Conservation (phyloP, 2,113 vertebrate genomes). For the Coturnix japonica region DNA sequence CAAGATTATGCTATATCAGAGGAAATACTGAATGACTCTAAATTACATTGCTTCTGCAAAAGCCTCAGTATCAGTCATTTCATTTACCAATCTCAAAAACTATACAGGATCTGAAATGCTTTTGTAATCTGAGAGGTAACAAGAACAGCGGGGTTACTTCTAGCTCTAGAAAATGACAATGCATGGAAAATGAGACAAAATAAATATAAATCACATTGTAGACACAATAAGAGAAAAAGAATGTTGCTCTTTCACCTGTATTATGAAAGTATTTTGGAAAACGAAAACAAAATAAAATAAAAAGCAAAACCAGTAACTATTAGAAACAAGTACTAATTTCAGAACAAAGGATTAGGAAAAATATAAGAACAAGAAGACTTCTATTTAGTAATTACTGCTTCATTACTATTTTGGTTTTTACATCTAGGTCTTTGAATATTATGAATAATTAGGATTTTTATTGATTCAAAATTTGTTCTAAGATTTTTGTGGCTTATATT, state of each 20-base stretch:
- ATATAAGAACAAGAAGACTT: neutral
- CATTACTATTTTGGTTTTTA: neutral
- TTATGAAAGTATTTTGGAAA: neutral
- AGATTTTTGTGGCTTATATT: conserved; percentile 25
- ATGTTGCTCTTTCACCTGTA: neutral
- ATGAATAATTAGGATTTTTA: neutral
- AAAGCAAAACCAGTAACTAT: neutral
- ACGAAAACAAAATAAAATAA: neutral
- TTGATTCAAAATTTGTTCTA: conserved; percentile 44
- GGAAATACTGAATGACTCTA: neutral
- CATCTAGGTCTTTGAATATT: conserved; percentile 8
- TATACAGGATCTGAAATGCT: neutral
- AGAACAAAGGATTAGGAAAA: neutral
- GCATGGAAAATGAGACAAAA: neutral
- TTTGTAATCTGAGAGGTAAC: neutral
- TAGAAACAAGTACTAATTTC: neutral
- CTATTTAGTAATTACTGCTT: neutral
- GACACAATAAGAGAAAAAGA: neutral
- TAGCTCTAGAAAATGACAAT: neutral
- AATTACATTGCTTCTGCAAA: neutral
- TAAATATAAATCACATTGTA: neutral
- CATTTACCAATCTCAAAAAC: neutral
- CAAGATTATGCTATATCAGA: neutral
- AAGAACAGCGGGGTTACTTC: neutral
- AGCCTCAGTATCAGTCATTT: neutral